A percentile compares a stretch with the other conserved stretches of the same genome.
Conservation (phyloP, 1,140 invertebrate genomes). For the Drosophila punjabiensis region DNA sequence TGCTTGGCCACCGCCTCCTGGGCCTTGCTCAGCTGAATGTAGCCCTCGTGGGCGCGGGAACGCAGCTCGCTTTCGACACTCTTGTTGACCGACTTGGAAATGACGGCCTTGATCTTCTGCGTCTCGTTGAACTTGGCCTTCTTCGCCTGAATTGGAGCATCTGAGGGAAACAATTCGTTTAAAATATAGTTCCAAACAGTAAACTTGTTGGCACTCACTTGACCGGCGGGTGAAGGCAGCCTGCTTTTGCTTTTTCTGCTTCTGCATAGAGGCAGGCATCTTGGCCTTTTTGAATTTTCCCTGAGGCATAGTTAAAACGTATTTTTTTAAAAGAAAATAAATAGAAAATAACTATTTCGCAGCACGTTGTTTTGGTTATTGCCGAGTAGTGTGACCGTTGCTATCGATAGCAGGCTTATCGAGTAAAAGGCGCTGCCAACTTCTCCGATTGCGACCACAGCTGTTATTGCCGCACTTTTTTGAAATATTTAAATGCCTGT, state of each 20-base stretch:
- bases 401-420: conserved; percentile 2
- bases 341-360: conserved; percentile 1
- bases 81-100: conserved; percentile 88
- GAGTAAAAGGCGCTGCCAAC: conserved; percentile 8
- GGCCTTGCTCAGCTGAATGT: conserved; percentile 86
- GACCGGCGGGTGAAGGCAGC: conserved; percentile 86
- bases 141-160: conserved; percentile 88
- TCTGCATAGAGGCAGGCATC: conserved; percentile 85
- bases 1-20: conserved; percentile 86
- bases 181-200: not conserved
- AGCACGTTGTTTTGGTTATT: conserved; percentile 68
- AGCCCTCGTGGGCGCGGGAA: conserved; percentile 86
- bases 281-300: conserved; percentile 88
- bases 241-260: conserved; percentile 86
- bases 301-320: conserved; percentile 86
- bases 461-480: not conserved
- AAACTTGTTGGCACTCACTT: conserved; percentile 76
- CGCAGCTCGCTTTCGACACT: conserved; percentile 88
- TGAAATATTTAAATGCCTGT: not conserved
- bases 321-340: not conserved
- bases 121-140: conserved; percentile 87
- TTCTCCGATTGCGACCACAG: not conserved
- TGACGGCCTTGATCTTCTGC: conserved; percentile 88
- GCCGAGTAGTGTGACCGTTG: not conserved
- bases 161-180: conserved; percentile 29